phyloP scores from a whole-genome alignment of 2,797 vertebrate genomes.

The Darevskia mixta region DNA sequence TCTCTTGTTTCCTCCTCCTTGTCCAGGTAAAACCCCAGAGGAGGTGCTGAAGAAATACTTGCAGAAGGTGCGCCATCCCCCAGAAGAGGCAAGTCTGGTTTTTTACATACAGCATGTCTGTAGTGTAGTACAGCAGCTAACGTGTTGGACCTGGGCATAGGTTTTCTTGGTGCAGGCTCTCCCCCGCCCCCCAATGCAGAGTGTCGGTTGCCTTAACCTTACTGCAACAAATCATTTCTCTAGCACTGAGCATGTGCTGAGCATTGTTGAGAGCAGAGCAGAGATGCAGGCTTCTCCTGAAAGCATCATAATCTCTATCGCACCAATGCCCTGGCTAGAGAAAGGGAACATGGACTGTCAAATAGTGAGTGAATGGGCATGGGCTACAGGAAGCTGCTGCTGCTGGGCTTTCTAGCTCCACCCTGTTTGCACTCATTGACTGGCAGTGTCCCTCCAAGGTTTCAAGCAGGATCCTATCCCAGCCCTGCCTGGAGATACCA shows the following conservation, averaged over 20 bases:
- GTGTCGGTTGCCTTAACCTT: background rate
- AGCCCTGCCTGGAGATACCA: too few relatives aligned
- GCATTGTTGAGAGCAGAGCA: background rate
- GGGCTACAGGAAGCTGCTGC: too few relatives aligned
- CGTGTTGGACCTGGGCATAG: too few relatives aligned
- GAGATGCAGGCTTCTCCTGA: background rate
- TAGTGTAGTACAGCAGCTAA: background rate
- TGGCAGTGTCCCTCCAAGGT: too few relatives aligned
- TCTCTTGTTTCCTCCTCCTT: background rate
- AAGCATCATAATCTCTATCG: background rate
- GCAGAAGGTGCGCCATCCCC: slow-evolving; percentile 93
- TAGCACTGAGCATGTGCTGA: background rate
- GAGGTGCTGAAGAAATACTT: slow-evolving; percentile 95
- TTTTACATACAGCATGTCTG: background rate
- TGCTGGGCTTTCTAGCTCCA: too few relatives aligned
- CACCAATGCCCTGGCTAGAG: background rate
- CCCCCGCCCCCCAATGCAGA: too few relatives aligned
- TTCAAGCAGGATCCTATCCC: too few relatives aligned
- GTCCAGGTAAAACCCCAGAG: slow-evolving; percentile 92
- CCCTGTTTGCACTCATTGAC: too few relatives aligned
- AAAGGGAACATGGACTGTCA: background rate
- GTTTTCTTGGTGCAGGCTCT: background rate
- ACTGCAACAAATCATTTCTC: background rate
- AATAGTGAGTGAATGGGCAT: background rate
- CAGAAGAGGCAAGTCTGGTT: slow-evolving; percentile 86